These are phyloP conservation scores for Hofmannophila pseudospretella DNA, from an alignment of 2,888 invertebrate species.

Conservation along the genomic window DNA sequence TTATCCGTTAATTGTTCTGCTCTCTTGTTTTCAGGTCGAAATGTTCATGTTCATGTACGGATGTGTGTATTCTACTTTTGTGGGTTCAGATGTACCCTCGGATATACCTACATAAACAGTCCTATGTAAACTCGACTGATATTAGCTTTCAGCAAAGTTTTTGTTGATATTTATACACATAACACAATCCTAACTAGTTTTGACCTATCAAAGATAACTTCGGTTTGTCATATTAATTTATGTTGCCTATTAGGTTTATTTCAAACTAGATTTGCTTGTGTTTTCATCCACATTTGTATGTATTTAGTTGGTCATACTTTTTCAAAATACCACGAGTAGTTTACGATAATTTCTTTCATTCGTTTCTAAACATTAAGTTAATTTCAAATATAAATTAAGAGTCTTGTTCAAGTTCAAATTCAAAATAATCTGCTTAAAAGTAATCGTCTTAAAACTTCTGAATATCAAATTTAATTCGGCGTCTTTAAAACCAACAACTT, in stretches of 20 bases:
- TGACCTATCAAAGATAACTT: not conserved
- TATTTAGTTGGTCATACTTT: too few relatives aligned
- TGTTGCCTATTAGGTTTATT: too few relatives aligned
- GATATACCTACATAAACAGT: constrained; percentile 9
- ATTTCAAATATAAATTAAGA: too few relatives aligned
- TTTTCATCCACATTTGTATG: too few relatives aligned
- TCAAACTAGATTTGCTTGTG: not conserved
- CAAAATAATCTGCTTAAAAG: not conserved
- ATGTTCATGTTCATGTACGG: not conserved
- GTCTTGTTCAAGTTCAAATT: too few relatives aligned
- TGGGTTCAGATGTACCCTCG: not conserved
- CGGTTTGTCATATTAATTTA: too few relatives aligned
- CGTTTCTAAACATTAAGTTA: too few relatives aligned
- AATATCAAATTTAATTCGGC: too few relatives aligned
- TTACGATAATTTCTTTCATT: too few relatives aligned
- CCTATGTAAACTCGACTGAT: constrained; percentile 11
- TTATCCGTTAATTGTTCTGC: constrained; percentile 9
- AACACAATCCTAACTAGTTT: constrained; percentile 1
- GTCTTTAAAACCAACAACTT: too few relatives aligned
- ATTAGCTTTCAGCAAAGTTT: constrained; percentile 12
- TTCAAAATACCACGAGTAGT: too few relatives aligned
- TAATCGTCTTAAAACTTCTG: too few relatives aligned
- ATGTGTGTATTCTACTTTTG: constrained; percentile 3
- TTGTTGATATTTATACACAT: constrained; percentile 11
- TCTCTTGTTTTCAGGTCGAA: constrained; percentile 1